These are phyloP conservation scores for Lordiphosa stackelbergi DNA, from an alignment of 1,140 invertebrate species.

Conservation along the genomic window DNA sequence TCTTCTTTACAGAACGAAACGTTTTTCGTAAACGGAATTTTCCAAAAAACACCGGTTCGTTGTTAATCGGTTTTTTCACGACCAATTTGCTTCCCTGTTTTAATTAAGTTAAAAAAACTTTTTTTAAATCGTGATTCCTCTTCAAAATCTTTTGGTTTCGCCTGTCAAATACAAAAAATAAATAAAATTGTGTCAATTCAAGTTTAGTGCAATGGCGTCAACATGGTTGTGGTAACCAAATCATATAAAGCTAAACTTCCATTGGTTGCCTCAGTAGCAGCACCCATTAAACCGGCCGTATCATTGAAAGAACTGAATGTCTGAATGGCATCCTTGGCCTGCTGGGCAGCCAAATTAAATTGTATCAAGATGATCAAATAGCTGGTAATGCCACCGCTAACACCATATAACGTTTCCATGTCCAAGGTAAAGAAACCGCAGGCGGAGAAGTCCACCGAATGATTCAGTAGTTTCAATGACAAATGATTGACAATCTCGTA, in stretches of 20 bases:
- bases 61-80: no score
- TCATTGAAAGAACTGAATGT: constrained; percentile 59
- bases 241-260: constrained; percentile 31
- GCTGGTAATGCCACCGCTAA: constrained; percentile 75
- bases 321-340: constrained; percentile 69
- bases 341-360: constrained; percentile 75
- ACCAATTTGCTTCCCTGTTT: no score
- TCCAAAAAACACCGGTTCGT: no score
- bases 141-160: no score
- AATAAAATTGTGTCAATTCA: neutral
- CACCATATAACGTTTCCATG: constrained; percentile 76
- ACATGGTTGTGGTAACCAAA: constrained; percentile 47
- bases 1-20: no score
- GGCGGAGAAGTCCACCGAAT: constrained; percentile 74
- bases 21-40: no score
- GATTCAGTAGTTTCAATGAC: constrained; percentile 74
- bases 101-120: no score
- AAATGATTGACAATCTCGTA: constrained; percentile 76
- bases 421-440: constrained; percentile 76
- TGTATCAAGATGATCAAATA: constrained; percentile 76
- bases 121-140: no score
- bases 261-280: constrained; percentile 52
- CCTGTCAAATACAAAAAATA: neutral
- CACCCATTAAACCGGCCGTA: constrained; percentile 51
- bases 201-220: constrained; percentile 37